Conservation (phyloP, 2,888 invertebrate species). For the Drosophila leonis region DNA sequence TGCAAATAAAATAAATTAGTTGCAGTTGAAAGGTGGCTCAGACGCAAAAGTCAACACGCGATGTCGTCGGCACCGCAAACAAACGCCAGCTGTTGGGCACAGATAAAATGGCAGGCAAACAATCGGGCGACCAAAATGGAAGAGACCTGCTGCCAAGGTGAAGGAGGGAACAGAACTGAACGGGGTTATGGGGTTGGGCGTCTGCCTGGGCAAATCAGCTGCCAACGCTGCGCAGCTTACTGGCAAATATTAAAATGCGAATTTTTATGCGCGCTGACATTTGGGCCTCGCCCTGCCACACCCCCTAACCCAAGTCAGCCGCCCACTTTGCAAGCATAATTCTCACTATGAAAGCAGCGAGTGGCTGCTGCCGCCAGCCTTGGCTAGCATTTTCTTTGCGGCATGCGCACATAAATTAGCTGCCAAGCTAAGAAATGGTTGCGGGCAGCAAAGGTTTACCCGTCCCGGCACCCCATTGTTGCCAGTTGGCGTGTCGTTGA, state of each 20-base stretch:
- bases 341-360: slow-evolving; percentile 64
- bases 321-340: slow-evolving; percentile 54
- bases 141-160: slow-evolving; percentile 15
- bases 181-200: neutral
- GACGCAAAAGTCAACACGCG: slow-evolving; percentile 79
- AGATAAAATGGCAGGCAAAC: slow-evolving; percentile 78
- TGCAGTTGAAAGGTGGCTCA: slow-evolving; percentile 81
- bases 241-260: slow-evolving; percentile 82
- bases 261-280: slow-evolving; percentile 81
- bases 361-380: slow-evolving; percentile 34
- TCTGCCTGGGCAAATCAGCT: slow-evolving; percentile 68
- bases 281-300: slow-evolving; percentile 48
- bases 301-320: slow-evolving; percentile 1
- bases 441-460: slow-evolving; percentile 69
- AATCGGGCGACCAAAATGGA: slow-evolving; percentile 50
- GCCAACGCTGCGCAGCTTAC: slow-evolving; percentile 72
- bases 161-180: neutral
- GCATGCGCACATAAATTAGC: slow-evolving; percentile 80
- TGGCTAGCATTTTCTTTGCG: slow-evolving; percentile 72
- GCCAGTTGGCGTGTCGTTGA: slow-evolving; percentile 45
- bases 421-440: slow-evolving; percentile 78
- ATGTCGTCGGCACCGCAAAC: slow-evolving; percentile 77
- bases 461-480: slow-evolving; percentile 45
- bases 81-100: slow-evolving; percentile 77
- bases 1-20: slow-evolving; percentile 81